Percentiles rank a stretch among this genome's conserved stretches.
phyloP scores from a whole-genome alignment of 2,888 invertebrate species.

The Thymelicus sylvestris region DNA sequence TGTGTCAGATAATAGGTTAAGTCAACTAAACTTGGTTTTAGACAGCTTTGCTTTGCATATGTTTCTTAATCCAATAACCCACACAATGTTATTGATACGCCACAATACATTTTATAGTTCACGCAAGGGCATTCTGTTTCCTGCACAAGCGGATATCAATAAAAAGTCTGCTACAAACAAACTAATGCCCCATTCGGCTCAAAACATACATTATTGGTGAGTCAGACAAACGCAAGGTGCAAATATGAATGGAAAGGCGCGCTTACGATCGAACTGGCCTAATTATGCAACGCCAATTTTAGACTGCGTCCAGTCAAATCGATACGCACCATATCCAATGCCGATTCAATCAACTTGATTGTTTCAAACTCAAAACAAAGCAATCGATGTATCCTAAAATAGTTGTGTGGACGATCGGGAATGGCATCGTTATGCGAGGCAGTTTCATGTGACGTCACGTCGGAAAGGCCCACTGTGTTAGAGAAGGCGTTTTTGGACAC shows the following conservation, averaged over 20 bases:
- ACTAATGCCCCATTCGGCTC: constrained; percentile 6
- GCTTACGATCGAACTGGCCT: constrained; percentile 26
- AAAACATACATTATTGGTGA: constrained; percentile 30
- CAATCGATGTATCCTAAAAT: constrained; percentile 21
- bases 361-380: constrained; percentile 19
- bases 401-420: constrained; percentile 10
- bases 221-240: constrained; percentile 35
- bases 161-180: constrained; percentile 18
- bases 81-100: background rate
- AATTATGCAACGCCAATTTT: constrained; percentile 36
- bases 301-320: constrained; percentile 15
- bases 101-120: constrained; percentile 1
- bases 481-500: background rate
- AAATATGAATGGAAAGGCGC: constrained; percentile 34
- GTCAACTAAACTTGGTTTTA: too few species aligned
- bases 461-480: constrained; percentile 12
- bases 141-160: constrained; percentile 24
- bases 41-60: too few species aligned
- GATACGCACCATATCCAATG: constrained; percentile 13
- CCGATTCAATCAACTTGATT: constrained; percentile 17
- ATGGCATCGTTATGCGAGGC: constrained; percentile 20
- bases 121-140: constrained; percentile 12
- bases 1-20: too few species aligned
- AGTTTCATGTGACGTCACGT: constrained; percentile 28
- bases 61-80: background rate